Evolutionary conservation across 2,888 invertebrate genomes (phyloP), one percentile per base, ranked within the genome.

Genomic region (Chloromyia formosa): DNA sequence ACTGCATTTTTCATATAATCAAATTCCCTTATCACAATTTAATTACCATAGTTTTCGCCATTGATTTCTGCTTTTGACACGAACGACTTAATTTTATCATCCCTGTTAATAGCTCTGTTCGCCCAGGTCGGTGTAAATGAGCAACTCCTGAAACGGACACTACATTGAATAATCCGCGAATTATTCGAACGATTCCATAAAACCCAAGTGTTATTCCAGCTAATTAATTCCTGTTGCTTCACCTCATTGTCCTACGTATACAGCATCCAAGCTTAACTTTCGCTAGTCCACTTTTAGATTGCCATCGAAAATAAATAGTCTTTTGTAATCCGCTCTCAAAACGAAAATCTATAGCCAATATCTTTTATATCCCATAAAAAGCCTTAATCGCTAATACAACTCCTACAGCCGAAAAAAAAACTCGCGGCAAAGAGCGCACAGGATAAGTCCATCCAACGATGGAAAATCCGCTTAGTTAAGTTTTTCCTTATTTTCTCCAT

Each of bases 91-190:
- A n/a, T n/a, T n/a, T n/a, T n/a, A n/a, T n/a, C n/a, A n/a, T n/a
- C n/a, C n/a, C n/a, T n/a, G n/a, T n/a, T n/a, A n/a, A n/a, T n/a
- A n/a, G n/a, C n/a, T n/a, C n/a, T n/a, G n/a, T n/a, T n/a, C n/a
- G n/a, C n/a, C n/a, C n/a, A n/a, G n/a, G n/a, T n/a, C n/a, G n/a
- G n/a, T n/a, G n/a, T n/a, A n/a, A n/a, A n/a, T n/a, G n/a, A n/a
- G n/a, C n/a, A n/a, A n/a, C n/a, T n/a, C n/a, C n/a, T n/a, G n/a
- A n/a, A n/a, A n/a, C n/a, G n/a, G n/a, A n/a, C n/a, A n/a, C n/a
- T n/a, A 35, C 56, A 73, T 68, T 68, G 75, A 62, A 54, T 74
- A 54, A 74, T 75, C 60, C 53, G 9, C n/a, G 64, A 64, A 74
- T 64, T 64, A 74, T 64, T 61, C 53, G 35, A n/a, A 53, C 64